Base-by-base conservation (phyloP, 1,140 invertebrate genomes). In the Drosophila ironensis region DNA sequence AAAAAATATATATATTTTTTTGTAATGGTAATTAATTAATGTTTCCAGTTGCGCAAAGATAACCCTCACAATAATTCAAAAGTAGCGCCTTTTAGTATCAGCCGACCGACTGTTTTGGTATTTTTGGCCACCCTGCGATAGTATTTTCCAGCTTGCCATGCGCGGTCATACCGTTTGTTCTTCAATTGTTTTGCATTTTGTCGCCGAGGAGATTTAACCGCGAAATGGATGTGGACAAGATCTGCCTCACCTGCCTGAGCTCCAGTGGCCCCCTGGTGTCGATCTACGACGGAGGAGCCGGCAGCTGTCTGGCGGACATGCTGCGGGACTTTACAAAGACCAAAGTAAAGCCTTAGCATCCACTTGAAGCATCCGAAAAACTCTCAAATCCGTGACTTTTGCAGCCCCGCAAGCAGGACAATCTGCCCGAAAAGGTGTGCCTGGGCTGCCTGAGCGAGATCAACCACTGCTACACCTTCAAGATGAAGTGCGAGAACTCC, bases 401-500 rank as follows among this genome's bases (percentile, higher is more conserved):
- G 2, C 22, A 89, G 88, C 80, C 81, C 14, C 64, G 64, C 2
- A 66, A 35, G 4, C 25, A 66, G 0, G 88, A 89, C 47, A 87
- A 87, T 38, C 14, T 89, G 8, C 88, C 88, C 9, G 63, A 68
- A 17, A 87, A 63, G 44, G 88, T 89, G 4, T 89, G 88, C 33
- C 47, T 89, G 0, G 57, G 61, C 4, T 89, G 88, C 20, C 64
- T 89, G 17, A 88, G 88, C 41, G 88, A 89, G 25, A 89, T 89
- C 14, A 88, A 87, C 50, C 81, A 70, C 5, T 88, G 87, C 19
- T 89, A 81, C 19, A 77, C 82, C 1, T 89, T 89, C 12, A 89
- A 89, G 27, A 71, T 87, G 3, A 89, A 89, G 53, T 88, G 86
- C 30, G 88, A 89, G 33, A 88, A 70, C 35, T 89, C 88, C 0